These are phyloP conservation scores for Gymnorhina tibicen DNA, from an alignment of 2,113 vertebrate genomes.

Conservation along the genomic window DNA sequence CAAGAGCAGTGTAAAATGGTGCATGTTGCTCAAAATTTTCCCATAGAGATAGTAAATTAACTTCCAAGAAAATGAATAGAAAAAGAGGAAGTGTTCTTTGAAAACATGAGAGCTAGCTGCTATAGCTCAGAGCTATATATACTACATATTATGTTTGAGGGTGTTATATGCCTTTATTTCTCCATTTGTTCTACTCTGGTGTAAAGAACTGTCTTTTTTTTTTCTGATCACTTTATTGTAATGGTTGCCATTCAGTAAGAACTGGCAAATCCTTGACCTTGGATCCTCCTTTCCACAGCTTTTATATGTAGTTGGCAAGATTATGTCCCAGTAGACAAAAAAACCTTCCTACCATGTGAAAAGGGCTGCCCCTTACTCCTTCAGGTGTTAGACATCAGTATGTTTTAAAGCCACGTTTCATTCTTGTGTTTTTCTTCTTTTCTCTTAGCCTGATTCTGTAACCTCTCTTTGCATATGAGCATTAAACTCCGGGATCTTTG, in stretches of 20 bases:
- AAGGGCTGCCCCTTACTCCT: background rate
- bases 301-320: background rate
- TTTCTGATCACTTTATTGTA: background rate
- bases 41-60: background rate
- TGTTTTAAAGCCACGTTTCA: background rate
- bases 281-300: background rate
- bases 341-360: background rate
- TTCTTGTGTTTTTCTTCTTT: background rate
- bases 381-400: background rate
- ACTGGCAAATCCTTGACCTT: background rate
- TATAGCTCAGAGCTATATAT: background rate
- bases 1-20: background rate
- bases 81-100: background rate
- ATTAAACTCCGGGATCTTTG: background rate
- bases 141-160: background rate
- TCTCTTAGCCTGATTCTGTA: background rate
- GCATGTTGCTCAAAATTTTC: background rate
- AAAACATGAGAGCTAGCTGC: background rate
- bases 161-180: background rate
- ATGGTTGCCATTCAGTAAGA: background rate
- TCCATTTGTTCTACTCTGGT: background rate
- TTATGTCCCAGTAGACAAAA: background rate
- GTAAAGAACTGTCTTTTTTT: background rate
- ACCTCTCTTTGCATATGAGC: background rate
- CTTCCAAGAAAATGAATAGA: background rate